Percentiles rank a stretch among this genome's conserved stretches.
These are phyloP conservation scores for Squalus acanthias DNA, from an alignment of 2,797 vertebrate genomes.

Conservation along the genomic window DNA sequence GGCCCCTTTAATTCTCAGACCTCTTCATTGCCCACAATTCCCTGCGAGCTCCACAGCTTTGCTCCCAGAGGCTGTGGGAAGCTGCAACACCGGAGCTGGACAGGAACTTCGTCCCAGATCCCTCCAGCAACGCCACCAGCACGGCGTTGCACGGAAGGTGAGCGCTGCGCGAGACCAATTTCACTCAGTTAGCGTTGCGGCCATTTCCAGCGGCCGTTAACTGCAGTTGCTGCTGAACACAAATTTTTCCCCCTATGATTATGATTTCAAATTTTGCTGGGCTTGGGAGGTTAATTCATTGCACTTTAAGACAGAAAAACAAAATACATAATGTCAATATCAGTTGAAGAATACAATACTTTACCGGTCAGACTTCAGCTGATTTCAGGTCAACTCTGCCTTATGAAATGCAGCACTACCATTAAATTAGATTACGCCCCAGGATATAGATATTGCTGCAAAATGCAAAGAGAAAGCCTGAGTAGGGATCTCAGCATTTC, in stretches of 20 bases:
- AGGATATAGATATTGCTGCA: not conserved
- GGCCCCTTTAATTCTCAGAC: no score
- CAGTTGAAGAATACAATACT: not conserved
- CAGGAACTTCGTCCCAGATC: no score
- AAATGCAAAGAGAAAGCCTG: not conserved
- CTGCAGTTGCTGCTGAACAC: no score
- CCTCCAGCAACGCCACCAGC: no score
- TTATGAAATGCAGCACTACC: not conserved
- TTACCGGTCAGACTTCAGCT: not conserved
- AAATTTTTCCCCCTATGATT: not conserved
- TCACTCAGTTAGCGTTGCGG: no score
- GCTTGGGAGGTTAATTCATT: not conserved
- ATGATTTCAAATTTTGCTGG: not conserved
- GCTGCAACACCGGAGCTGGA: no score
- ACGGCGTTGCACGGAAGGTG: no score
- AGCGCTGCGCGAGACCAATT: no score
- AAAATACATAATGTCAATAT: not conserved
- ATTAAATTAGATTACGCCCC: not conserved
- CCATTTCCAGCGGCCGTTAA: no score
- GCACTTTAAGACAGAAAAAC: not conserved
- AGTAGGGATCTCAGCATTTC: not conserved
- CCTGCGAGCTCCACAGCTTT: no score
- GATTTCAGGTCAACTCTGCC: not conserved
- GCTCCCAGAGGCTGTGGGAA: no score
- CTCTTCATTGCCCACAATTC: no score